Evolutionary conservation across 2,797 vertebrate species (phyloP).

Genomic region (Gorsachius magnificus): DNA sequence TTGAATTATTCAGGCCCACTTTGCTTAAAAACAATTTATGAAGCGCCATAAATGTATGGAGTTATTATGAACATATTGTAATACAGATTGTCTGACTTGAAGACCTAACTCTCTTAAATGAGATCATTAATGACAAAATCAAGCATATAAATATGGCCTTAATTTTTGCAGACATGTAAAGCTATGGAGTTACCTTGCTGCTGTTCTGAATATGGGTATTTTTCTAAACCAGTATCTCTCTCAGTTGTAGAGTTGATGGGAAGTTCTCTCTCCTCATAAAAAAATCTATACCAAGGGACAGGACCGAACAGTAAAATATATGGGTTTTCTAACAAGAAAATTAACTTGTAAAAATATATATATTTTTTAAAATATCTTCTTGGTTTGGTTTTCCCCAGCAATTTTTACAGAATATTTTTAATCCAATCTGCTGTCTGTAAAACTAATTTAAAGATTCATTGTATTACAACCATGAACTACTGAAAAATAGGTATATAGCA

Average conservation of each 20-base stretch:
- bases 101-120: not conserved
- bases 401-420: not conserved
- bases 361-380: not conserved
- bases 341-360: not conserved
- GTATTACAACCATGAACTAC: not conserved
- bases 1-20: conserved; percentile 28
- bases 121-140: not conserved
- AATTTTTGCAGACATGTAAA: not conserved
- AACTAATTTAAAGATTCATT: not conserved
- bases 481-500: not conserved
- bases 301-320: not conserved
- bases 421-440: not conserved
- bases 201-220: not conserved
- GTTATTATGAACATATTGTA: not conserved
- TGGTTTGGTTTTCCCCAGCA: not conserved
- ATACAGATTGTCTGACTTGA: not conserved
- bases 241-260: not conserved
- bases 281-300: not conserved
- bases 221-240: not conserved
- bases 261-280: not conserved
- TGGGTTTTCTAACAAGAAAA: not conserved
- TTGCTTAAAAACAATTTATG: conserved; percentile 33
- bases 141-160: not conserved
- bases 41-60: not conserved
- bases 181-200: not conserved